Base-by-base conservation (phyloP, 2,888 invertebrate species). In the Xestia sexstrigata region DNA sequence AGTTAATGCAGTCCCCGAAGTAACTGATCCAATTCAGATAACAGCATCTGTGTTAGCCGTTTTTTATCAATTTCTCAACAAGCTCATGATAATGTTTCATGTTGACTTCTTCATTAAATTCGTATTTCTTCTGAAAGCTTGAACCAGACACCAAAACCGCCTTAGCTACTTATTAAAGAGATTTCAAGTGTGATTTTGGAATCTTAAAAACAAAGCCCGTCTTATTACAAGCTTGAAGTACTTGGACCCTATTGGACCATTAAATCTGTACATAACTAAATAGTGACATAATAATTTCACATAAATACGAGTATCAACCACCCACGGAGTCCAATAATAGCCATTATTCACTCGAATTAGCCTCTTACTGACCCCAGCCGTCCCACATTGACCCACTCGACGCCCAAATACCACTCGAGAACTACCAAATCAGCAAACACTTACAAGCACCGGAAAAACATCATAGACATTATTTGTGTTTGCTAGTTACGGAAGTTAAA, bases 381-480 rank as follows among this genome's bases (percentile, higher is more conserved):
- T 76, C 89, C 86, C 87, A 88, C 83, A 89, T 84, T 87, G 90
- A 88, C 88, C 89, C 90, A 91, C 90, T 93, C 91, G 92, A 89
- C 78, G 88, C 95, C 94, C 93, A 92, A 92, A 76, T 92, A 94
- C 92, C 93, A 94, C 95, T 95, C 89, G 91, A 95, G 90, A 86
- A 91, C 90, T 90, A 89, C 92, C 90, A 92, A 93, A 94, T 93
- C 92, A 92, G 88, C 94, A 94, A 94, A 93, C 93, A 92, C 92
- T 92, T 92, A 92, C 81, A 74, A 81, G 81, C 92, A 94, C 96
- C 96, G 96, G 96, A 96, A 96, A 95, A 96, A 96, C 95, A 96
- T 96, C 93, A 95, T 95, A 94, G 93, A 94, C 90, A 93, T 95
- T 94, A 96, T 95, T 96, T 95, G 94, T 94, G 93, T 95, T 95